Conservation (phyloP, 2,797 vertebrate species). For the Artibeus lituratus region DNA sequence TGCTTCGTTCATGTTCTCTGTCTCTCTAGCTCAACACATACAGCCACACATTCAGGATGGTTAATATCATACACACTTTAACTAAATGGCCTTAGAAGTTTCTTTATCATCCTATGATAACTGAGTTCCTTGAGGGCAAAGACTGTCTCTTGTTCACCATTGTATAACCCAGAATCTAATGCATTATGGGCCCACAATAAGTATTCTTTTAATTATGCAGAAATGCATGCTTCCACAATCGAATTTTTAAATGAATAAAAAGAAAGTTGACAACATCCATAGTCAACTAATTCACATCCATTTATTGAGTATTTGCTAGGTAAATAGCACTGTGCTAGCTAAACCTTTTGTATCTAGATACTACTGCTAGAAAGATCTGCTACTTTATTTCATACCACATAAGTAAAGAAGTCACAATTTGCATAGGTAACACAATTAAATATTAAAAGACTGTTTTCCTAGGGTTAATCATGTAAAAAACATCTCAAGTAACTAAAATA, state of each 20-base stretch:
- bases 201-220: background rate
- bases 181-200: background rate
- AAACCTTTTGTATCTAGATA: background rate
- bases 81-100: background rate
- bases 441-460: background rate
- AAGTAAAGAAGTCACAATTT: background rate
- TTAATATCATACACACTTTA: background rate
- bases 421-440: background rate
- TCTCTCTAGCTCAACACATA: background rate
- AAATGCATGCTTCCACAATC: background rate
- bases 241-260: background rate
- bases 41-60: background rate
- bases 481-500: background rate
- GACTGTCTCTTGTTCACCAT: background rate
- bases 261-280: background rate
- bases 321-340: background rate
- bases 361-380: background rate
- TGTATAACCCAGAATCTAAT: background rate
- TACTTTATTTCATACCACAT: background rate
- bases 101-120: background rate
- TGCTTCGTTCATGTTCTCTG: background rate
- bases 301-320: background rate
- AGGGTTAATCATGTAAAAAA: background rate
- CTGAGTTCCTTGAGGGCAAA: background rate
- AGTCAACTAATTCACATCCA: background rate